Evolutionary conservation across 2,888 invertebrate genomes (phyloP).

Genomic region (Tachina fera): DNA sequence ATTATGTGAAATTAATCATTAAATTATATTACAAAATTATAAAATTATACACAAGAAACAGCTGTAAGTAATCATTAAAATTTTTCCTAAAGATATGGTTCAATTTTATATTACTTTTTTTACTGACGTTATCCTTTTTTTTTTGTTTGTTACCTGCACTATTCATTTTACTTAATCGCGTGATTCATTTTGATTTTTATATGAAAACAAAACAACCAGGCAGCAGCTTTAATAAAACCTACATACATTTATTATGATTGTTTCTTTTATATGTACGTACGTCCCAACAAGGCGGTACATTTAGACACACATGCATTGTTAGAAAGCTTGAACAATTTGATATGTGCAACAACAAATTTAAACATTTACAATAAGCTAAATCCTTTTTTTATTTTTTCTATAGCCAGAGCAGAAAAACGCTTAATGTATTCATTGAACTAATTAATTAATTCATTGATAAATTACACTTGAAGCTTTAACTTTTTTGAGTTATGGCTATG

Average conservation of each 20-base stretch:
- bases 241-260: slow-evolving; percentile 22
- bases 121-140: slow-evolving; percentile 87
- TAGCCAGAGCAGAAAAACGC: not conserved
- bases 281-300: slow-evolving; percentile 17
- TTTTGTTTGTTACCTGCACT: slow-evolving; percentile 89
- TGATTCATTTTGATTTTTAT: slow-evolving; percentile 68
- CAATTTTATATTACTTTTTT: slow-evolving; percentile 83
- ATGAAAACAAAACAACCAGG: slow-evolving; percentile 45
- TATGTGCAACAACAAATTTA: too few relatives aligned
- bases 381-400: not conserved
- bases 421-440: not conserved
- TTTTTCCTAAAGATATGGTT: slow-evolving; percentile 84
- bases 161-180: slow-evolving; percentile 63
- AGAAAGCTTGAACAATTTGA: not conserved
- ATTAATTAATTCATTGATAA: too few relatives aligned
- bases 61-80: slow-evolving; percentile 65
- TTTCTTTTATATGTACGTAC: slow-evolving; percentile 31
- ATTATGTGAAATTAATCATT: slow-evolving; percentile 4
- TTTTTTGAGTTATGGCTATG: too few relatives aligned
- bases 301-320: not conserved
- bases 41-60: not conserved
- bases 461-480: not conserved
- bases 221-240: slow-evolving; percentile 48
- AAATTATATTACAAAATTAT: not conserved
- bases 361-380: not conserved